Base-by-base conservation (phyloP, 2,888 invertebrate species). In the Cephus pygmeus region DNA sequence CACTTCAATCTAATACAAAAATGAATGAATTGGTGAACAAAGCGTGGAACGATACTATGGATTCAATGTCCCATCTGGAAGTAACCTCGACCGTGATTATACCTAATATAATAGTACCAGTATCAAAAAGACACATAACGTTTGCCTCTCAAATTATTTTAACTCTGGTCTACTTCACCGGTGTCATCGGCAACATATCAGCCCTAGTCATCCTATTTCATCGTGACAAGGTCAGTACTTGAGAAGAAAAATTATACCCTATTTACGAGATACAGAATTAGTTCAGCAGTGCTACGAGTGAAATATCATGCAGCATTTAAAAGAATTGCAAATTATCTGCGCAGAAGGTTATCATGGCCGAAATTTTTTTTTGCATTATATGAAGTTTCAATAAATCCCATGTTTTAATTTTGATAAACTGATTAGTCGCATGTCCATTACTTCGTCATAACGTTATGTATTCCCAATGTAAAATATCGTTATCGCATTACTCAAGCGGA, bases 181-280 rank as follows among this genome's bases (percentile, higher is more conserved):
- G 97, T 1, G 94, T 95, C 68, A 84, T 95, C 35, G 97, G 96
- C 6, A 97, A 97, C 87, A 92, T 95, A 12, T 93, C 95, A n/a
- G 97, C 97, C 11, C 93, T 97, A 76, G 92, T 95, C 76, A 95
- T 96, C 82, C 93, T 97, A 85, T 93, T 95, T 85, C 93, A 94
- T 81, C 94, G 94, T 0, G 95, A 96, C 91, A 93, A 95, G 83
- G 94, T 91, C 75, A 73, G 83, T 81, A 11, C 31, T 34, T n/a
- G 30, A 6, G 73, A 23, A n/a, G 15, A 11, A 15, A 69, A 36
- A 69, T 73, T 75, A 73, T 34, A 3, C 35, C 69, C 74, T 71
- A 69, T 69, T 31, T 12, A n/a, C 34, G 15, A 40, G 6, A 40
- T 6, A 56, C 23, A 76, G 11, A 73, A 73, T 73, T 56, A 15